These are phyloP conservation scores for Agriotes lineatus DNA, from an alignment of 2,888 invertebrate species.

Conservation along the genomic window DNA sequence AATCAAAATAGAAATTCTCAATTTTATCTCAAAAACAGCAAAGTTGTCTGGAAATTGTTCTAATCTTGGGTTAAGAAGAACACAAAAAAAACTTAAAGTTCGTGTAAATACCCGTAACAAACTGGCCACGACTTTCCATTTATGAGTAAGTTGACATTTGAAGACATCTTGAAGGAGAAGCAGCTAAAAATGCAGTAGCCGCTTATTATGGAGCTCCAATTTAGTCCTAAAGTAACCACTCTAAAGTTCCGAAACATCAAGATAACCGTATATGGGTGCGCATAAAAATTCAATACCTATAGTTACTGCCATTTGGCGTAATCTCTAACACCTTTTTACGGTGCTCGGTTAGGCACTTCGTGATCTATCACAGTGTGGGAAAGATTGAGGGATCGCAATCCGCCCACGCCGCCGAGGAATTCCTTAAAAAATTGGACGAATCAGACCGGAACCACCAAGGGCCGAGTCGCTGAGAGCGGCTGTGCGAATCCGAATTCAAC, in stretches of 20 bases:
- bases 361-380: conserved; percentile 37
- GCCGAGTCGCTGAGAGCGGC: not conserved
- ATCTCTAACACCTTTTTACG: conserved; percentile 3
- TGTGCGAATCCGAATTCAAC: not conserved
- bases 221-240: not conserved
- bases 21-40: too few relatives aligned
- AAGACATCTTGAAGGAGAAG: too few relatives aligned
- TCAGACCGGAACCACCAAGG: conserved; percentile 12
- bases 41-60: too few relatives aligned
- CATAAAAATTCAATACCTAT: not conserved
- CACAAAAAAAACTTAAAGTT: too few relatives aligned
- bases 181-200: too few relatives aligned
- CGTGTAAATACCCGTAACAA: too few relatives aligned
- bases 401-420: conserved; percentile 19
- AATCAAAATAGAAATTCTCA: too few relatives aligned
- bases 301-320: not conserved
- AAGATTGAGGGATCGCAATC: conserved; percentile 29
- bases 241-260: not conserved
- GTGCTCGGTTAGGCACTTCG: conserved; percentile 27
- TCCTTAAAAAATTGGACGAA: conserved; percentile 7
- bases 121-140: too few relatives aligned
- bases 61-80: too few relatives aligned
- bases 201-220: too few relatives aligned
- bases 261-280: not conserved
- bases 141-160: too few relatives aligned